A percentile compares a stretch with the other conserved stretches of the same genome.
Evolutionary conservation across 1,140 invertebrate genomes (phyloP).

Genomic region (Eupristina koningsbergeri): DNA sequence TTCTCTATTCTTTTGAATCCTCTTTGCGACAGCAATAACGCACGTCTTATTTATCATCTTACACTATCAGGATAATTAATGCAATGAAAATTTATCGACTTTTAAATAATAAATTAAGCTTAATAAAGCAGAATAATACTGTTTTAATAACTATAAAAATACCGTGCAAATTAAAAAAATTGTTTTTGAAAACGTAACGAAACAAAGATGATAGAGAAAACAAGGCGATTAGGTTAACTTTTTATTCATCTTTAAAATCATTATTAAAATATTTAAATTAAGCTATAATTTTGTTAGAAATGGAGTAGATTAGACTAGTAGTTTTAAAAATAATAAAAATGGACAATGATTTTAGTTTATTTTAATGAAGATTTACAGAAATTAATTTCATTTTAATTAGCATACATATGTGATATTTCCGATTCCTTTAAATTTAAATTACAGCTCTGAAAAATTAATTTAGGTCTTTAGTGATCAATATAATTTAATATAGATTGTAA

Average conservation of each 20-base stretch:
- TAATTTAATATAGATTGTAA: too few relatives aligned
- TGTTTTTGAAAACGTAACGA: neutral
- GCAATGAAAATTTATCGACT: conserved; percentile 13
- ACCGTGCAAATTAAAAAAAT: neutral
- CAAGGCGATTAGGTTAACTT: neutral
- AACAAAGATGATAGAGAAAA: neutral
- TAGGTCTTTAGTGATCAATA: neutral
- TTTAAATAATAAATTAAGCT: neutral
- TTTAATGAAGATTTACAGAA: neutral
- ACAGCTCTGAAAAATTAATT: neutral
- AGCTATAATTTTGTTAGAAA: neutral
- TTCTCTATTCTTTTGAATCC: neutral
- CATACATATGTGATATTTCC: neutral
- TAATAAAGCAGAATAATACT: conserved; percentile 10
- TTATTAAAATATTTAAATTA: neutral
- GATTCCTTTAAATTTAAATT: neutral
- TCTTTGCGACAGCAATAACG: neutral
- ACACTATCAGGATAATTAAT: neutral
- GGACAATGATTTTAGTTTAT: neutral
- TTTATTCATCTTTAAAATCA: neutral
- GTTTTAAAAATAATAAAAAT: neutral
- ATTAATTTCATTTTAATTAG: neutral
- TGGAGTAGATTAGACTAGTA: neutral
- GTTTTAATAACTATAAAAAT: neutral
- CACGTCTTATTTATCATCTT: neutral